Conservation (phyloP, 2,113 vertebrate genomes). For the Hemicordylus capensis region DNA sequence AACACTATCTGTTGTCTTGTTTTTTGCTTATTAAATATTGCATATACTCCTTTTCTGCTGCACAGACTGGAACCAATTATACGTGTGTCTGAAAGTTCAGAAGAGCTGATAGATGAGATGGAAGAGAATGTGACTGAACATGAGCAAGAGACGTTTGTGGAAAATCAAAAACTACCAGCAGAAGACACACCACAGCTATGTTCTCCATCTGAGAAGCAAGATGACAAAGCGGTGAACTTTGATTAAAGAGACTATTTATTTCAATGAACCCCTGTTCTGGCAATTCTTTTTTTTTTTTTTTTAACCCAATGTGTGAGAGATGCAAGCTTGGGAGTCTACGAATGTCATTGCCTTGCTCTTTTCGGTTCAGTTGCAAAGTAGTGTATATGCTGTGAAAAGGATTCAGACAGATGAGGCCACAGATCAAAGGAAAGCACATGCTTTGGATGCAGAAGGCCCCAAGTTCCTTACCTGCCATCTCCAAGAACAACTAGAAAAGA, state of each 20-base stretch:
- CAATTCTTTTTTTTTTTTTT: not conserved
- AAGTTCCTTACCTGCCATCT: too few species aligned
- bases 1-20: not conserved
- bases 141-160: slow-evolving; percentile 18
- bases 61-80: slow-evolving; percentile 57
- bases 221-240: slow-evolving; percentile 65
- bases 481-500: too few species aligned
- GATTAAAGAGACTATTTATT: not conserved
- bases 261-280: not conserved
- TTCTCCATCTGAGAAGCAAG: slow-evolving; percentile 57
- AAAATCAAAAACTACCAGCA: slow-evolving; percentile 25
- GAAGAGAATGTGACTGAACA: slow-evolving; percentile 40
- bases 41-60: not conserved
- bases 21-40: not conserved
- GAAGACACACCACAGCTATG: slow-evolving; percentile 35
- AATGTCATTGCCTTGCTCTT: not conserved
- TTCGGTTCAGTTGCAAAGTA: not conserved
- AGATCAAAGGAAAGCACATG: too few species aligned
- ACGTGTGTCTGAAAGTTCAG: slow-evolving; percentile 50
- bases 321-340: too few species aligned
- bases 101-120: slow-evolving; percentile 49
- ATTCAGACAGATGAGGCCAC: not conserved
- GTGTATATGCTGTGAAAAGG: not conserved
- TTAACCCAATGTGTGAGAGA: too few species aligned
- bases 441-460: too few species aligned